Conservation (phyloP, 2,888 invertebrate genomes). For the Morpho helenor region DNA sequence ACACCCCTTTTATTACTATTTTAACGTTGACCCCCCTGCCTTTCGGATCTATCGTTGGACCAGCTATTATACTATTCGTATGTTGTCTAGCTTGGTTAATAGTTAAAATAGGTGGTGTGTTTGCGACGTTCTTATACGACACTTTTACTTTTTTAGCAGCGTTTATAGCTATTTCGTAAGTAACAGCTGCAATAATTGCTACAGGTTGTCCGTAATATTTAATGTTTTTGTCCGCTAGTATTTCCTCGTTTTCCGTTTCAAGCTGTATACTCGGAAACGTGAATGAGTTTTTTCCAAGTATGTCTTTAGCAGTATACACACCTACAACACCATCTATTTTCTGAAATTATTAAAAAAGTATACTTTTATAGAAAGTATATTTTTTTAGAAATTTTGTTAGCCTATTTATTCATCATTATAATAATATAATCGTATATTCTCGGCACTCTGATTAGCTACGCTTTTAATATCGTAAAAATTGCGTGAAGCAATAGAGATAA, state of each 20-base stretch:
- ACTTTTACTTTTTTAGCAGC: constrained; percentile 80
- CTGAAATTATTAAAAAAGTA: constrained; percentile 49
- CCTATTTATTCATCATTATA: too few relatives aligned
- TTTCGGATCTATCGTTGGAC: constrained; percentile 44
- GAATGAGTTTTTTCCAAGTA: constrained; percentile 83
- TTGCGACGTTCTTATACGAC: constrained; percentile 64
- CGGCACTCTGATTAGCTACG: too few relatives aligned
- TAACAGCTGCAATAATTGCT: constrained; percentile 83
- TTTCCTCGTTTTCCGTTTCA: constrained; percentile 64
- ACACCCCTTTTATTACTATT: constrained; percentile 72
- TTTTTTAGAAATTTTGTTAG: too few relatives aligned
- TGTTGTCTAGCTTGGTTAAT: constrained; percentile 48
- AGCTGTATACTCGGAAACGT: constrained; percentile 50
- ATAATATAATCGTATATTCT: too few relatives aligned
- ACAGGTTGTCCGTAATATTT: constrained; percentile 83
- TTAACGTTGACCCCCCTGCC: constrained; percentile 51
- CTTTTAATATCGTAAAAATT: too few relatives aligned
- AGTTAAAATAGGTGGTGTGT: constrained; percentile 48
- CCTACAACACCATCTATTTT: constrained; percentile 81
- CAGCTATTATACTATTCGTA: constrained; percentile 36
- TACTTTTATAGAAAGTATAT: too few relatives aligned
- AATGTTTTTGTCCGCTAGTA: constrained; percentile 75
- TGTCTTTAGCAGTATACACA: constrained; percentile 81
- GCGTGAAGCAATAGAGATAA: too few relatives aligned
- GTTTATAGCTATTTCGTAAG: constrained; percentile 71